A percentile compares a stretch with the other conserved stretches of the same genome.
Conservation (phyloP, 2,888 invertebrate genomes). For the Yponomeuta evonymella region DNA sequence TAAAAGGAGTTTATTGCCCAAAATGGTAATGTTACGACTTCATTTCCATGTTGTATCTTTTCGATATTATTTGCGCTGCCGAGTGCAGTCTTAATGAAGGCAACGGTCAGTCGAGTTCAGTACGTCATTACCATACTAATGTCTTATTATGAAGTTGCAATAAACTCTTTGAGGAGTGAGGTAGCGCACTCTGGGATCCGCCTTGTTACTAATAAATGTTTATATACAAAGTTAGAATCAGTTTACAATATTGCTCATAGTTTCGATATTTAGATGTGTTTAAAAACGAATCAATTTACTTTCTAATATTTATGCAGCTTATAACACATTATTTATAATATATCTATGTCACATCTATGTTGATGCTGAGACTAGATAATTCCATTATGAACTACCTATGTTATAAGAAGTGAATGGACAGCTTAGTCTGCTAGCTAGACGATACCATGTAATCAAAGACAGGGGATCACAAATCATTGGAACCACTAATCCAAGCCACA, state of each 20-base stretch:
- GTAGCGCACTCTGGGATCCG: neutral
- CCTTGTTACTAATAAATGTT: neutral
- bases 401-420: neutral
- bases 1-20: neutral
- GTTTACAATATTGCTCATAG: too few relatives aligned
- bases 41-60: neutral
- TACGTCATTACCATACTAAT: constrained; percentile 13
- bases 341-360: too few relatives aligned
- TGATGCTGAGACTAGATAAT: neutral
- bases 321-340: too few relatives aligned
- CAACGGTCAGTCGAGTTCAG: constrained; percentile 7
- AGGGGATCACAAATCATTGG: constrained; percentile 11
- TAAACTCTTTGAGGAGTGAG: constrained; percentile 7
- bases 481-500: constrained; percentile 20
- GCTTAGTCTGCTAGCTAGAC: neutral
- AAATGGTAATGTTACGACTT: neutral
- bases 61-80: neutral
- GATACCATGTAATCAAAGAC: constrained; percentile 1
- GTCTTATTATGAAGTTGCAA: constrained; percentile 13
- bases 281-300: too few relatives aligned
- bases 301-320: too few relatives aligned
- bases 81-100: constrained; percentile 8
- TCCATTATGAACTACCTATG: too few relatives aligned
- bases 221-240: too few relatives aligned
- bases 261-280: too few relatives aligned